Percentiles rank a stretch among this genome's conserved stretches.
These are phyloP conservation scores for Acanthisitta chloris DNA, from an alignment of 2,113 vertebrate species.

Conservation along the genomic window DNA sequence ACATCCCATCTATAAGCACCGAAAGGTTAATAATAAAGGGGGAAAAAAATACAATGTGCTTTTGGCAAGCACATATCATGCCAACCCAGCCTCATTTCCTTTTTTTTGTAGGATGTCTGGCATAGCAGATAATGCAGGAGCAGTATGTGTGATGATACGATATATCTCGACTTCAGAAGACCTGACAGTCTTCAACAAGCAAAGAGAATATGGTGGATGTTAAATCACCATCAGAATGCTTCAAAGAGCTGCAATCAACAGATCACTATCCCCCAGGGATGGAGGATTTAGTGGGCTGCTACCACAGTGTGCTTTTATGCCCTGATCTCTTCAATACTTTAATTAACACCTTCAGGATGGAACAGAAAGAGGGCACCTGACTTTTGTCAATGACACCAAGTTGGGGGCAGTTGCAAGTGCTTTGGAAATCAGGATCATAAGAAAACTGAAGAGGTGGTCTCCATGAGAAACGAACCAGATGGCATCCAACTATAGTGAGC, in stretches of 20 bases:
- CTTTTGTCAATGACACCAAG: background rate
- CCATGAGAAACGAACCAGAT: background rate
- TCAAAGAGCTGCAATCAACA: background rate
- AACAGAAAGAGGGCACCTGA: background rate
- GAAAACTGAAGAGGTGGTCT: background rate
- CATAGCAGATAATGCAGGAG: background rate
- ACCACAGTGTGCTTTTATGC: background rate
- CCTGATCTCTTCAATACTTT: background rate
- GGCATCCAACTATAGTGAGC: background rate
- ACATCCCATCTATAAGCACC: background rate
- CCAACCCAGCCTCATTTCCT: background rate
- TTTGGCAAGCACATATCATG: background rate
- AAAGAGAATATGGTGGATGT: background rate
- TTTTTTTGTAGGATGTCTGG: background rate
- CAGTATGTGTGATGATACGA: background rate
- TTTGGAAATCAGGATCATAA: background rate
- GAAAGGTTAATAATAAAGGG: background rate
- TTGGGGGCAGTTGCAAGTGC: background rate
- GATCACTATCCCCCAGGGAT: accelerated
- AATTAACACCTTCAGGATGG: background rate
- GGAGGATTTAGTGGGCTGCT: background rate
- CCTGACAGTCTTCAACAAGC: background rate
- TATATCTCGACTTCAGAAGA: background rate
- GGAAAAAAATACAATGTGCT: background rate
- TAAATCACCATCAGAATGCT: background rate